phyloP scores from a whole-genome alignment of 2,797 vertebrate genomes.

The Lindbergichthys nudifrons region DNA sequence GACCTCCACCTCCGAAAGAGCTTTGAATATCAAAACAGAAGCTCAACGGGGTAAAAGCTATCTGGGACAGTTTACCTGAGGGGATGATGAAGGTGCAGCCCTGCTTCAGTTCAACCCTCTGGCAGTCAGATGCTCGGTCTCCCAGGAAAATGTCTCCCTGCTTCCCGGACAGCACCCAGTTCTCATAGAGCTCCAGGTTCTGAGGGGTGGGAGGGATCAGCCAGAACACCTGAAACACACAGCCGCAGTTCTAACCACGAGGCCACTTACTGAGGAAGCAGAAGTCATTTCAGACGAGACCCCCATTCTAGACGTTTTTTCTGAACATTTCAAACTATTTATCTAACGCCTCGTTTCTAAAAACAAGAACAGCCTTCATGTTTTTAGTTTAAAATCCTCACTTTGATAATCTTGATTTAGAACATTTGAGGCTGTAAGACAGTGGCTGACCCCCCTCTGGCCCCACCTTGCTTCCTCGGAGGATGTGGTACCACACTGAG shows the following conservation, averaged over 20 bases:
- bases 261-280: neutral
- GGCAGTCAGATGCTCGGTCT: slow-evolving; percentile 92
- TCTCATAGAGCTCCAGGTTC: slow-evolving; percentile 97
- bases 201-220: slow-evolving; percentile 95
- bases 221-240: slow-evolving; percentile 92
- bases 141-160: slow-evolving; percentile 97
- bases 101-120: slow-evolving; percentile 95
- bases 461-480: slow-evolving; percentile 93
- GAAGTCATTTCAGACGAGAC: neutral
- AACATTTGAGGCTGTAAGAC: neutral
- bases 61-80: slow-evolving; percentile 84
- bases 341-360: neutral
- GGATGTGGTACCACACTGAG: slow-evolving; percentile 98
- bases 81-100: slow-evolving; percentile 97
- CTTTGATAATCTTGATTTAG: neutral
- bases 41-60: too few relatives aligned
- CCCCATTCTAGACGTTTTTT: neutral
- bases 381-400: neutral
- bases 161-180: slow-evolving; percentile 98
- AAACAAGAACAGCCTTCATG: neutral
- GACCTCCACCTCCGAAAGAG: too few relatives aligned
- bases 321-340: neutral
- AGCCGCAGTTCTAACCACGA: neutral
- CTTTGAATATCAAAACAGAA: too few relatives aligned
- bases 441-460: neutral